Conservation (phyloP, 2,888 invertebrate genomes). For the Drosophila rellima region DNA sequence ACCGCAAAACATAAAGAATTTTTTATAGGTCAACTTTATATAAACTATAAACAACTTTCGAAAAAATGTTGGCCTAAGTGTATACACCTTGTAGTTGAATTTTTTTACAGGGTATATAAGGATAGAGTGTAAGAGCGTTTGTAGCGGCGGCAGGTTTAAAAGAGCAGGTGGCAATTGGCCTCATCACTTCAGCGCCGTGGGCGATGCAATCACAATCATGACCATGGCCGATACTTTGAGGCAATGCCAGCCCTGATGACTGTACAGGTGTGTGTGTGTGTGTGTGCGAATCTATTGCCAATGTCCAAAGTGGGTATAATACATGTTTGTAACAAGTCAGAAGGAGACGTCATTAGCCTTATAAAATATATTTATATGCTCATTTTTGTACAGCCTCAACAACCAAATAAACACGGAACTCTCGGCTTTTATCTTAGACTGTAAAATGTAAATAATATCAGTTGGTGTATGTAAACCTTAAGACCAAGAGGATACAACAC, state of each 20-base stretch:
- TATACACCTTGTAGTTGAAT: not conserved
- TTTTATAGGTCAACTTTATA: no score
- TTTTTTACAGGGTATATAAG: constrained; percentile 10
- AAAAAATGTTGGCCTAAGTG: not conserved
- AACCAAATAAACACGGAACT: no score
- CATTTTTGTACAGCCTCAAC: not conserved
- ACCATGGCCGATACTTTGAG: constrained; percentile 34
- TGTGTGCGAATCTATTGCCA: not conserved
- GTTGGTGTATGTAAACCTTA: no score
- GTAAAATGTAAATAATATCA: no score
- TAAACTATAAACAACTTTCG: no score
- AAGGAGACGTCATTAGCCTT: not conserved
- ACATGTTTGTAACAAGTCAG: not conserved
- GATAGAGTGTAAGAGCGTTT: not conserved
- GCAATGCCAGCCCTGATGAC: constrained; percentile 9
- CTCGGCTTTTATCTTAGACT: no score
- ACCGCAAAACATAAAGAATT: no score
- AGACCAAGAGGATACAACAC: no score
- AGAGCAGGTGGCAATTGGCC: constrained; percentile 48
- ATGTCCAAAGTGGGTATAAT: not conserved
- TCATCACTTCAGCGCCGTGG: constrained; percentile 27
- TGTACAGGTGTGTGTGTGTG: not conserved
- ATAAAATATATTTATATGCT: not conserved
- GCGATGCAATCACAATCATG: constrained; percentile 43
- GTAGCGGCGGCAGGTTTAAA: constrained; percentile 9